phyloP scores from a whole-genome alignment of 2,888 invertebrate genomes.

The Galeopsomyia nigrocyanea region DNA sequence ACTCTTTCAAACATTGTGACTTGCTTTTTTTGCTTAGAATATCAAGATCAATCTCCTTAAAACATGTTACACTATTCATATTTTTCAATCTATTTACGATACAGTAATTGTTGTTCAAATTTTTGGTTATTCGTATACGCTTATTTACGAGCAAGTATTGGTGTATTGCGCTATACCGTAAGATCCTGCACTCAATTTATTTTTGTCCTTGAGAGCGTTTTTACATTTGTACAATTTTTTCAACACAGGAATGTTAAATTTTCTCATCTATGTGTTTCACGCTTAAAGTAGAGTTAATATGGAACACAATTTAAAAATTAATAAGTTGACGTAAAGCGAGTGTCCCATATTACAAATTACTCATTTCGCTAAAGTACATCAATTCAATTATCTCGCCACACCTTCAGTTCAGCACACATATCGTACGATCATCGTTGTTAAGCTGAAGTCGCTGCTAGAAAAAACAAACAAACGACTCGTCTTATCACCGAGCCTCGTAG shows the following conservation, averaged over 20 bases:
- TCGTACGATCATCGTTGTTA: constrained; percentile 6
- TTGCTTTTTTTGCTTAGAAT: constrained; percentile 29
- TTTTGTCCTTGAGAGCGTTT: constrained; percentile 7
- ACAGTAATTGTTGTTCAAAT: constrained; percentile 30
- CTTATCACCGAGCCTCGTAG: constrained; percentile 16
- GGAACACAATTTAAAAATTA: not conserved
- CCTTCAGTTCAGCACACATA: constrained; percentile 21
- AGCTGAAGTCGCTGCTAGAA: constrained; percentile 12
- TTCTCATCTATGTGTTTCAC: constrained; percentile 6
- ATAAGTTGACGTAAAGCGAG: not conserved
- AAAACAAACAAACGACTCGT: not conserved
- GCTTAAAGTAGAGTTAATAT: constrained; percentile 22
- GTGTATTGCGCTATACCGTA: constrained; percentile 20
- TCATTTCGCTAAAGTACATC: constrained; percentile 3
- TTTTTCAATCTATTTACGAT: constrained; percentile 20
- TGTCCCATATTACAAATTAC: constrained; percentile 9
- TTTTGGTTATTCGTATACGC: constrained; percentile 27
- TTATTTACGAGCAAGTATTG: constrained; percentile 32
- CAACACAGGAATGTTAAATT: not conserved
- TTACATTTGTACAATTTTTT: too few relatives aligned
- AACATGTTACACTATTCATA: constrained; percentile 11
- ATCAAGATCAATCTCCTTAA: constrained; percentile 17
- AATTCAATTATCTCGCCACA: constrained; percentile 2
- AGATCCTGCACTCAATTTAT: constrained; percentile 30
- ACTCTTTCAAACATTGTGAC: constrained; percentile 12